Base-by-base conservation (phyloP, 2,113 vertebrate species). In the Ochotona princeps region DNA sequence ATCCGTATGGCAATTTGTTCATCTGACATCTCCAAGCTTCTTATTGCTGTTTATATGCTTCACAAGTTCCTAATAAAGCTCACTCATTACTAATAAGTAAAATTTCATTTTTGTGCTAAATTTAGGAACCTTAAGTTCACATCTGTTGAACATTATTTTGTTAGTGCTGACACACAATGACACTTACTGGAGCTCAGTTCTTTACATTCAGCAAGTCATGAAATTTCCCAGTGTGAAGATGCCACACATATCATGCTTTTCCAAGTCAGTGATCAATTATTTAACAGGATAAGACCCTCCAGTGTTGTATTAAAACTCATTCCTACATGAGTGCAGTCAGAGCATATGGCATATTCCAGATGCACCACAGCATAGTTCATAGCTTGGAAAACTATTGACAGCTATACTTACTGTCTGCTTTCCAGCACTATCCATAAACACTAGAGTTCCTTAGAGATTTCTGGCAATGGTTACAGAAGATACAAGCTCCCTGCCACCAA, bases 251-350 rank as follows among this genome's bases (percentile, higher is more conserved):
- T 0, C 14, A 47, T 83, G 47, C 67, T 95, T 85, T 84, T 86
- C 65, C 61, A 66, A 88, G 82, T 88, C 85, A 69, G 49, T 30
- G 60, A 92, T 83, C 88, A 91, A 92, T 92, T 90, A 72, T 92
- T 94, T 57, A 89, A 61, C 9, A 78, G 15, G 20, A 51, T 75
- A 90, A 83, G 49, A 74, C 14, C 23, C 38, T 78, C 74, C 74
- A 57, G 85, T 75, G n/a, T 47, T 93, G 35, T 87, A 15, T 28
- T 78, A 65, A 95, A 90, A 65, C 4, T 28, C 82, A 54, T 69
- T 32, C 85, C 10, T 49, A 84, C 1, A 49, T 0, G 74, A 90
- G 65, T 18, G 85, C 69, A 83, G 65, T 21, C 7, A 60, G 30
- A 69, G 7, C 30, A 51, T 57, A 60, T 10, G 25, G 8, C 20